A percentile compares a stretch with the other conserved stretches of the same genome.
Conservation (phyloP, 2,113 vertebrate species). For the Progne subis region DNA sequence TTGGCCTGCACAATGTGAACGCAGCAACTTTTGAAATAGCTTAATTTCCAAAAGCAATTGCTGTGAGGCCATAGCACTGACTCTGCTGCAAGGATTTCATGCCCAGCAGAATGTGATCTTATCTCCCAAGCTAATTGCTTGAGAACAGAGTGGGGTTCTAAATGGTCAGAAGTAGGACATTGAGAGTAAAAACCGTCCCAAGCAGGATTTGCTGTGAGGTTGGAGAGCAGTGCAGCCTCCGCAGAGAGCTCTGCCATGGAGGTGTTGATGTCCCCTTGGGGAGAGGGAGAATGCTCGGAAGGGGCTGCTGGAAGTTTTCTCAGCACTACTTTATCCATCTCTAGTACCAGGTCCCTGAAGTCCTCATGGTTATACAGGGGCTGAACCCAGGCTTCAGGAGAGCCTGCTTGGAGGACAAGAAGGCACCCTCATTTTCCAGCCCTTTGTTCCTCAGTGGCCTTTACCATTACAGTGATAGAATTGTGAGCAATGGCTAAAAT, state of each 20-base stretch:
- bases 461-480: not conserved
- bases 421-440: not conserved
- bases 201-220: not conserved
- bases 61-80: not conserved
- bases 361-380: no score
- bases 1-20: not conserved
- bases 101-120: not conserved
- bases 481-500: not conserved
- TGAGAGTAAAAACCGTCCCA: not conserved
- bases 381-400: not conserved
- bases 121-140: not conserved
- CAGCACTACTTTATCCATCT: not conserved
- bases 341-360: not conserved
- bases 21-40: not conserved
- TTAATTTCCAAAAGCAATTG: not conserved
- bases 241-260: not conserved
- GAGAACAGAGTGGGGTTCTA: not conserved
- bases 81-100: not conserved
- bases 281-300: not conserved
- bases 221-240: not conserved
- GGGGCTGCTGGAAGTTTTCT: not conserved
- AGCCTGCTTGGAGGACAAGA: not conserved
- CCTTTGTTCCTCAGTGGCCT: not conserved
- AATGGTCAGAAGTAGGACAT: not conserved
- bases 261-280: not conserved